phyloP scores from a whole-genome alignment of 2,888 invertebrate species.

The Electrophaes corylata region DNA sequence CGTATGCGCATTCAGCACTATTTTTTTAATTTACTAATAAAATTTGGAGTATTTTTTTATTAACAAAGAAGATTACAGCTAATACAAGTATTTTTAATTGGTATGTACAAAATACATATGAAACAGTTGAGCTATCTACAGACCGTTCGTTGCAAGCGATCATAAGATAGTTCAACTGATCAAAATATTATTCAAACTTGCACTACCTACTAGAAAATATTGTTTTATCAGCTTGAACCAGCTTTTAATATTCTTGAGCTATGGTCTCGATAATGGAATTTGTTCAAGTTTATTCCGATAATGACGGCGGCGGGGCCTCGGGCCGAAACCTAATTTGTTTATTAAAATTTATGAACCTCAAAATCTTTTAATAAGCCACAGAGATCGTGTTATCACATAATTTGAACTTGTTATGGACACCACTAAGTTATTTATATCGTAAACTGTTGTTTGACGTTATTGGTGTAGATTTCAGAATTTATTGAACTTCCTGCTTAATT shows the following conservation, averaged over 20 bases:
- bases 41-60: too few relatives aligned
- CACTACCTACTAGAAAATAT: too few relatives aligned
- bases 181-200: too few relatives aligned
- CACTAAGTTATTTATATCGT: slow-evolving; percentile 20
- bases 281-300: slow-evolving; percentile 64
- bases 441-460: slow-evolving; percentile 17
- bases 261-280: slow-evolving; percentile 58
- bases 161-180: too few relatives aligned
- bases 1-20: too few relatives aligned
- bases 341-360: slow-evolving; percentile 60
- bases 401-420: slow-evolving; percentile 46
- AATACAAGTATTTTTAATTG: too few relatives aligned
- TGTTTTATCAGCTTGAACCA: not conserved
- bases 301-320: slow-evolving; percentile 44
- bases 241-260: slow-evolving; percentile 44
- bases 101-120: too few relatives aligned
- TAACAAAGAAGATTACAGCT: too few relatives aligned
- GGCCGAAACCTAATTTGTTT: slow-evolving; percentile 58
- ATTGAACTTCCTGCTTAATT: not conserved
- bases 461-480: slow-evolving; percentile 11
- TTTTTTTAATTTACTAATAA: too few relatives aligned
- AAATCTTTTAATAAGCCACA: slow-evolving; percentile 52
- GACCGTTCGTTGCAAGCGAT: too few relatives aligned
- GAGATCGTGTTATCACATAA: slow-evolving; percentile 55
- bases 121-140: too few relatives aligned